Percentiles rank a stretch among this genome's conserved stretches.
These are phyloP conservation scores for Pentamera pediparva DNA, from an alignment of 53 echinoderm and acorn worm species.

Conservation along the genomic window DNA sequence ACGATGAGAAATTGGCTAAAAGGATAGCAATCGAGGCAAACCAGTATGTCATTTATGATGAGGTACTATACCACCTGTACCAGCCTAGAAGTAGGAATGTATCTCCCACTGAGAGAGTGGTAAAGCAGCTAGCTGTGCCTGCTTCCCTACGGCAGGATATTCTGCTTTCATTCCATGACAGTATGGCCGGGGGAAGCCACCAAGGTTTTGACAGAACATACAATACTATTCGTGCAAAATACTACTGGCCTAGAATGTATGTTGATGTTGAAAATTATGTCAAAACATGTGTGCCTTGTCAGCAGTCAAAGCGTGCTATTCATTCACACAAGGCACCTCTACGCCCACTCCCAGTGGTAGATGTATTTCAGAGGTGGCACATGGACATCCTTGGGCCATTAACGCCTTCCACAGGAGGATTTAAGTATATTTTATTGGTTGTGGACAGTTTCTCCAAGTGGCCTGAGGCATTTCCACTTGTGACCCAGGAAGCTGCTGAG, in stretches of 20 bases:
- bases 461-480: slow-evolving; percentile 18
- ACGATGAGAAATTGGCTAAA: slow-evolving; percentile 10
- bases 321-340: slow-evolving; percentile 22
- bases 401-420: neutral
- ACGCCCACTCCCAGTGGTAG: slow-evolving; percentile 9
- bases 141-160: neutral
- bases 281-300: slow-evolving; percentile 16
- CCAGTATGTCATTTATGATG: slow-evolving; percentile 21
- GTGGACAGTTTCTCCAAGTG: slow-evolving; percentile 26
- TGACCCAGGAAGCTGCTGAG: slow-evolving; percentile 6
- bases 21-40: slow-evolving; percentile 7
- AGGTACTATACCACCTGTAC: slow-evolving; percentile 13
- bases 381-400: slow-evolving; percentile 29
- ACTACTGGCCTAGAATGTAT: slow-evolving; percentile 30
- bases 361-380: slow-evolving; percentile 29
- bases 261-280: slow-evolving; percentile 22
- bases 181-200: slow-evolving; percentile 4
- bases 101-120: neutral
- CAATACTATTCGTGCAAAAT: slow-evolving; percentile 9
- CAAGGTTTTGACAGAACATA: slow-evolving; percentile 25
- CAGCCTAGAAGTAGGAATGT: slow-evolving; percentile 7
- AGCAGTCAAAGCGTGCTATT: slow-evolving; percentile 13
- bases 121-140: slow-evolving; percentile 19
- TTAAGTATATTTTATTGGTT: slow-evolving; percentile 18
- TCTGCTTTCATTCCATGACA: slow-evolving; percentile 24